Evolutionary conservation across 2,113 vertebrate genomes (phyloP).

Genomic region (Hyaena hyaena): DNA sequence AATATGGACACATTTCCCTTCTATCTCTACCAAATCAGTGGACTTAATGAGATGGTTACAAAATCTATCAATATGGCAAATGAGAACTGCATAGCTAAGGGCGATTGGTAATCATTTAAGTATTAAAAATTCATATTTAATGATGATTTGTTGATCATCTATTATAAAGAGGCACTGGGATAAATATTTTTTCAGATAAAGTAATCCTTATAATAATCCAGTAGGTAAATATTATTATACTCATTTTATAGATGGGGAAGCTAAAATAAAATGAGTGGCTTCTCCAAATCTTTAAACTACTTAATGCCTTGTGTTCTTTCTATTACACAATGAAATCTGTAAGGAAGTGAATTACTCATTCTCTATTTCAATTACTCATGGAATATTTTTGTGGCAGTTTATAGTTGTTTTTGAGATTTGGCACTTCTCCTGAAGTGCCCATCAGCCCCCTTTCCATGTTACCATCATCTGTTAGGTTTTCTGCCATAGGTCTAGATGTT

Average conservation of each 20-base stretch:
- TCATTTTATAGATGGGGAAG: neutral
- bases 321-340: neutral
- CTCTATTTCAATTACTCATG: neutral
- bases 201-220: neutral
- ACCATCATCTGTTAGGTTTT: constrained; percentile 54
- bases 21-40: neutral
- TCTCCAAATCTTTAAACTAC: neutral
- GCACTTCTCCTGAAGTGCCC: constrained; percentile 51
- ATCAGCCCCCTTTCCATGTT: constrained; percentile 38
- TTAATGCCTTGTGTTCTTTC: neutral
- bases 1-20: neutral
- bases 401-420: neutral
- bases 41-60: neutral
- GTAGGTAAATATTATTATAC: neutral
- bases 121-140: neutral
- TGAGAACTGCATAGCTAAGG: neutral
- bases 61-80: neutral
- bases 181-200: neutral
- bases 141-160: neutral
- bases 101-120: neutral
- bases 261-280: neutral
- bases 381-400: neutral
- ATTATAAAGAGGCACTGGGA: neutral
- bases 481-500: constrained; percentile 39
- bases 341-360: neutral